A percentile compares a stretch with the other conserved stretches of the same genome.
phyloP scores from a whole-genome alignment of 2,797 vertebrate genomes.

The Sebastes flavidus region DNA sequence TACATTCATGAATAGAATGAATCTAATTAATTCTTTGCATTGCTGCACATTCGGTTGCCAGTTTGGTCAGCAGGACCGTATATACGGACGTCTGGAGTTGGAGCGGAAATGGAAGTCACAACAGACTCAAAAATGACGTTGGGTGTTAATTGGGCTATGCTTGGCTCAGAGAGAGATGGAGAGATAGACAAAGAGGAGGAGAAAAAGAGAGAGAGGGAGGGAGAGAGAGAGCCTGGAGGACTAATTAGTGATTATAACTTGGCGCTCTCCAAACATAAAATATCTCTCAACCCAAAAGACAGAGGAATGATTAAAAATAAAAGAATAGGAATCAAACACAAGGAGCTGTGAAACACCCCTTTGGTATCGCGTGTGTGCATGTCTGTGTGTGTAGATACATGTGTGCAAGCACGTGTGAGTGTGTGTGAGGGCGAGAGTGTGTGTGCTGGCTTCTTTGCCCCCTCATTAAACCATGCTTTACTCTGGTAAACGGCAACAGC shows the following conservation, averaged over 20 bases:
- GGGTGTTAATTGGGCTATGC: conserved; percentile 74
- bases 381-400: conserved; percentile 17
- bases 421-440: conserved; percentile 14
- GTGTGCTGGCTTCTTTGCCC: conserved; percentile 58
- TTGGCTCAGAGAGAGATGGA: conserved; percentile 65
- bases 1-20: conserved; percentile 40
- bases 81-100: conserved; percentile 26
- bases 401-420: conserved; percentile 32
- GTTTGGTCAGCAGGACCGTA: conserved; percentile 43
- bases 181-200: conserved; percentile 63
- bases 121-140: conserved; percentile 62
- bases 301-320: conserved; percentile 80
- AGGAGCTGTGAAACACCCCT: conserved; percentile 63
- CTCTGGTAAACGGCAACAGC: conserved; percentile 75
- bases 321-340: conserved; percentile 77
- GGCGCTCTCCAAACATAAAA: conserved; percentile 79
- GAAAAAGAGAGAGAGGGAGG: conserved; percentile 45
- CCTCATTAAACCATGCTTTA: conserved; percentile 76
- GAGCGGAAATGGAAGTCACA: conserved; percentile 63
- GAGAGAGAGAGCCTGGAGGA: conserved; percentile 75
- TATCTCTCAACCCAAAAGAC: conserved; percentile 78
- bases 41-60: conserved; percentile 32
- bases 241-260: conserved; percentile 82
- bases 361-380: conserved; percentile 47
- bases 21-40: conserved; percentile 55